Percentiles rank a stretch among this genome's conserved stretches.
Evolutionary conservation across 1,140 invertebrate species (phyloP).

Genomic region (Papilio dardanus): DNA sequence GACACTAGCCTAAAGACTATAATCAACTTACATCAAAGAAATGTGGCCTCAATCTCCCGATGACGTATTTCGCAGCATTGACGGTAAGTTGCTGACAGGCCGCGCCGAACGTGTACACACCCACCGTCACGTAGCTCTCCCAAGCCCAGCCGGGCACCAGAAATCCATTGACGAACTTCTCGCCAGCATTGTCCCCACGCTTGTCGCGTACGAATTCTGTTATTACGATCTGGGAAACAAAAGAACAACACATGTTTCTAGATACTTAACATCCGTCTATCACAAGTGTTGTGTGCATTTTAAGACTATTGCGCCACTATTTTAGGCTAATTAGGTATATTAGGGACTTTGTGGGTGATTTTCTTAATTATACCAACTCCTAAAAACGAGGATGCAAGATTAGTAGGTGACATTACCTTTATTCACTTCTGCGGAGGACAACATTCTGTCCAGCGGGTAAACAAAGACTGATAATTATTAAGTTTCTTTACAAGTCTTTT

Average conservation of each 20-base stretch:
- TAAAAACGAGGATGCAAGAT: too few species aligned
- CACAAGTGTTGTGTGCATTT: too few species aligned
- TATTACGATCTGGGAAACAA: conserved; percentile 81
- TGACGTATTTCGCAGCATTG: conserved; percentile 94
- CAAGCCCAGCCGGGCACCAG: conserved; percentile 87
- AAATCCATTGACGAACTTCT: conserved; percentile 81
- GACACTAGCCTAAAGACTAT: background rate
- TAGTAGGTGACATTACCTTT: too few species aligned
- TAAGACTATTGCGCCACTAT: too few species aligned
- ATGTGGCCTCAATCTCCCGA: conserved; percentile 95
- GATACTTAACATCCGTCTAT: too few species aligned
- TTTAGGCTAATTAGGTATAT: too few species aligned
- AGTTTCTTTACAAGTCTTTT: too few species aligned
- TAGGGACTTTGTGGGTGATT: too few species aligned
- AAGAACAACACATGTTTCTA: background rate
- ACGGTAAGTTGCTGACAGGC: conserved; percentile 90
- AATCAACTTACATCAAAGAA: conserved; percentile 87
- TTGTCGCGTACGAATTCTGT: conserved; percentile 83
- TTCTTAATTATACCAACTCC: too few species aligned
- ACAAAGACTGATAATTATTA: too few species aligned
- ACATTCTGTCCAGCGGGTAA: too few species aligned
- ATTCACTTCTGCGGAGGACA: too few species aligned
- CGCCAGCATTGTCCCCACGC: conserved; percentile 66
- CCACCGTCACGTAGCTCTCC: conserved; percentile 87
- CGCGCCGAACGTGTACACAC: conserved; percentile 92